Base-by-base conservation (phyloP, 2,888 invertebrate species). In the Meiosimyza decipiens region DNA sequence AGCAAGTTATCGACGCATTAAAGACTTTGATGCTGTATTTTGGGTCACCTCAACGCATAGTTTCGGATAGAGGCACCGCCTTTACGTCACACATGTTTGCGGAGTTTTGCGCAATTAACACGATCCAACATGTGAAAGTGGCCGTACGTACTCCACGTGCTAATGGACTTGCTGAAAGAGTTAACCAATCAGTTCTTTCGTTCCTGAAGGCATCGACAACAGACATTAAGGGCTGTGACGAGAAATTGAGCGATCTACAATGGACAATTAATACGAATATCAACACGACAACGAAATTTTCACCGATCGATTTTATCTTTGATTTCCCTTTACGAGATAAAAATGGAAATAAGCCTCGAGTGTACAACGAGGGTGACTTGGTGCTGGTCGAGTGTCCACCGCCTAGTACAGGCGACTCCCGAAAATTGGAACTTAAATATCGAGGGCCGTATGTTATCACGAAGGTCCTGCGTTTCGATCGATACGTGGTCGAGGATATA, bases 401-500 rank as follows among this genome's bases (percentile, higher is more conserved):
- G 7, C 73, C 51, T 9, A 70, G 73, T 28, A 71, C 69, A 15
- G 72, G 74, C 7, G 54, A 74, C 40, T 70, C 66, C 3, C 65
- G 54, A 28, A 59, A 73, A 57, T 15, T 68, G 13, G 52, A 71
- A 13, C 7, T 16, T 12, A 73, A 72, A 28, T 65, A 71, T 67
- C 22, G 54, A 63, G 73, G 73, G n/a, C 64, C 74, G n/a, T 70
- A 73, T 47, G 18, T 62, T 13, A 33, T 75, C 59, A 60, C 68
- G 28, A 64, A 72, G 62, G 68, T 76, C 40, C 54, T 73, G 50
- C 62, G 73, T 49, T 55, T 71, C 40, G 54, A 72, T 51, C 66
- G 80, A 5, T 82, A 80, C 72, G 73, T 77, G 11, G 28, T 74
- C 11, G 52, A 51, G 12, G 74, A 74, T 18, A 68, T 74, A 13